Conservation (phyloP, 2,113 vertebrate genomes). For the Myxocyprinus asiaticus region DNA sequence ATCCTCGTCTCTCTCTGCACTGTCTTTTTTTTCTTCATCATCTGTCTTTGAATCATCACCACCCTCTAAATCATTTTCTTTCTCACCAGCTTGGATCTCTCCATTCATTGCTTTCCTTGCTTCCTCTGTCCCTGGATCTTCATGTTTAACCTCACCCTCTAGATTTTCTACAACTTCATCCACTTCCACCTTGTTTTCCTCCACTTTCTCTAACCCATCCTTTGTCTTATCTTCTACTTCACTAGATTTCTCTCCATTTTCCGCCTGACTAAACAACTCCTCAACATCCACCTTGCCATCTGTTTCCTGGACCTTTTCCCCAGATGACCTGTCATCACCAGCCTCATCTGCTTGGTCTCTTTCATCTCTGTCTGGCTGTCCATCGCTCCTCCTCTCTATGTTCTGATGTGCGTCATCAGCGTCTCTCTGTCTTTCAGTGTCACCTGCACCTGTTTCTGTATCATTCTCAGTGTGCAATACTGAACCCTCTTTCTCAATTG, state of each 20-base stretch:
- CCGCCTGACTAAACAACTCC: not conserved
- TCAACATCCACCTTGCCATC: not conserved
- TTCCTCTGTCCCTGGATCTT: slow-evolving; percentile 4
- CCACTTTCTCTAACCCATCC: slow-evolving; percentile 6
- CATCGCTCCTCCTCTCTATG: slow-evolving; percentile 28
- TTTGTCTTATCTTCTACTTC: not conserved
- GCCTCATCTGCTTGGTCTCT: slow-evolving; percentile 9
- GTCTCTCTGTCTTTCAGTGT: slow-evolving; percentile 44
- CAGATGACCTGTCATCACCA: slow-evolving; percentile 23
- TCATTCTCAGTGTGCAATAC: slow-evolving; percentile 47
- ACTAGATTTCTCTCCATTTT: no score
- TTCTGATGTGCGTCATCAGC: slow-evolving; percentile 31
- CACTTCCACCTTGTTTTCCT: not conserved
- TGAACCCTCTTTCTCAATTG: slow-evolving; percentile 44
- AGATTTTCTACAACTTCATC: not conserved
- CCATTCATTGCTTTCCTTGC: not conserved
- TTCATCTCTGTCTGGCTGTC: slow-evolving; percentile 11
- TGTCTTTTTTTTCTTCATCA: not conserved
- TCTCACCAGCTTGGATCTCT: not conserved
- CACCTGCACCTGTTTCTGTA: slow-evolving; percentile 49
- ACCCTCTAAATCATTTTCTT: not conserved
- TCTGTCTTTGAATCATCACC: not conserved
- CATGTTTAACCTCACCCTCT: not conserved
- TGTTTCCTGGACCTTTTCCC: slow-evolving; percentile 9
- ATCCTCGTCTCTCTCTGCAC: not conserved